Evolutionary conservation across 35 echinoderm and acorn worm species (phyloP), one percentile per base, ranked within the genome.

Genomic region (Ophiothrix spiculata): DNA sequence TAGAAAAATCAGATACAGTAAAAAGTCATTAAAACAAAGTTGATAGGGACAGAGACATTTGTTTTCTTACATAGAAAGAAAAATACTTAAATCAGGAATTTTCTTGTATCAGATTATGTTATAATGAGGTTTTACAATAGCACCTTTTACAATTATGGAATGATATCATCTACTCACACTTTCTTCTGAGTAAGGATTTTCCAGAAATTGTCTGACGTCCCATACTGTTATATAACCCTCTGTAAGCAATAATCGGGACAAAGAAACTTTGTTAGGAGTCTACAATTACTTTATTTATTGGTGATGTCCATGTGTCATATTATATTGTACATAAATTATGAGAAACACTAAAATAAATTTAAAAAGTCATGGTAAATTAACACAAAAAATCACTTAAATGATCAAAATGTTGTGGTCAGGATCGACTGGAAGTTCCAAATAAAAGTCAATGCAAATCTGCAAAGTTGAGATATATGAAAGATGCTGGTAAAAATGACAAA

Each of bases 221-320:
- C 95, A 98, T 56, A 98, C 94, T 1, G 91, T 98, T 19, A 98
- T 91, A 73, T 93, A 93, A 73, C 95, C 95, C 92, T 98, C 95
- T 98, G 95, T 56, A 40, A 63, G 79, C n/a, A 33, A 76, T 0
- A 86, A 25, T 10, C 4, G 49, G 32, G 40, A 41, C 33, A 16
- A 76, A 1, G 37, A 17, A 77, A 31, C 42, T 10, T 6, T 49
- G 6, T 10, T 49, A 49, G 6, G 19, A 49, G 42, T 49, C 6
- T 10, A 10, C 42, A 10, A 49, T 10, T 49, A 10, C 6, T 6
- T 49, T 49, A 10, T 19, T 49, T 49, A 49, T 49, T 19, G 42
- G 6, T 10, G 42, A n/a, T 10, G 6, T 6, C 42, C 42, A 10
- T 19, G 6, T 6, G 42, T 10, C 19, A 6, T 49, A 6, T 6